phyloP scores from a whole-genome alignment of 2,113 vertebrate genomes.

The Prionailurus viverrinus region DNA sequence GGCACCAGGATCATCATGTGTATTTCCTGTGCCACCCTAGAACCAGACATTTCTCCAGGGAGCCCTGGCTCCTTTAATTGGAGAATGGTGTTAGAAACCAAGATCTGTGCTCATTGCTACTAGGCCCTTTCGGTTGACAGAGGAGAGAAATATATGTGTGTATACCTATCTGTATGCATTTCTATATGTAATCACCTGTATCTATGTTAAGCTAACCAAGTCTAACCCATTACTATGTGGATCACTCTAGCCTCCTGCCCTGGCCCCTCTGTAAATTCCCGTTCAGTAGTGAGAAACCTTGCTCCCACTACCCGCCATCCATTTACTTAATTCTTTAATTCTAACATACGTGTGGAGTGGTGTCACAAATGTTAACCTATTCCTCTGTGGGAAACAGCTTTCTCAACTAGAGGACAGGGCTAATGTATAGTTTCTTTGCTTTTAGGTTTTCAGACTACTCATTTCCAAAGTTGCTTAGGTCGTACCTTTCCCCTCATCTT shows the following conservation, averaged over 20 bases:
- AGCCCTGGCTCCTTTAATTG: background rate
- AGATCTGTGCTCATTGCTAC: background rate
- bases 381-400: background rate
- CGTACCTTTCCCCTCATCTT: background rate
- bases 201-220: background rate
- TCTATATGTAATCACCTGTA: background rate
- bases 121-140: background rate
- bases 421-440: background rate
- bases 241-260: background rate
- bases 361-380: background rate
- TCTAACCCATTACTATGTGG: background rate
- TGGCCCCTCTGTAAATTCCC: background rate
- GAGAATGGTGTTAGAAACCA: slow-evolving; percentile 22
- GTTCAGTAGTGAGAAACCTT: background rate
- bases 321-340: slow-evolving; percentile 29
- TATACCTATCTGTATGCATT: background rate
- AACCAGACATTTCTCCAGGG: background rate
- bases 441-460: background rate
- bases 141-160: background rate
- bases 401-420: background rate
- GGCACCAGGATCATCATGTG: background rate
- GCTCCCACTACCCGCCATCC: background rate
- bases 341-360: background rate
- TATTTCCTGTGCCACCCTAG: background rate
- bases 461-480: slow-evolving; percentile 2